Evolutionary conservation across 1,140 invertebrate genomes (phyloP).

Genomic region (Cryptotermes secundus): DNA sequence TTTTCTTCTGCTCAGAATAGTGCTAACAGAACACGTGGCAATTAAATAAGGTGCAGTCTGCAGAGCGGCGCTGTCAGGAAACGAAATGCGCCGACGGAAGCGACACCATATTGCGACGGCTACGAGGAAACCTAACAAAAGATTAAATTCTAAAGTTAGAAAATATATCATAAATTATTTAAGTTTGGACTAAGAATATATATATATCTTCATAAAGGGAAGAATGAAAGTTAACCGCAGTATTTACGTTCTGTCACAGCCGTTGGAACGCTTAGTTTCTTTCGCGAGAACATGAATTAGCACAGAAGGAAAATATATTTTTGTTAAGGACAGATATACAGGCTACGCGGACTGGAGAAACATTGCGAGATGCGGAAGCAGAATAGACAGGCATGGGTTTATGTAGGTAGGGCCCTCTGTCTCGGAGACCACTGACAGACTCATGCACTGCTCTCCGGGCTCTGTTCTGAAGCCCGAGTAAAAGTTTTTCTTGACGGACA

Average conservation of each 20-base stretch:
- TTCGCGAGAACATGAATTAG: not conserved
- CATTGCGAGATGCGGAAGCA: not conserved
- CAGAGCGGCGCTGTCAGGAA: not conserved
- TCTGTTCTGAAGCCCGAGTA: too few relatives aligned
- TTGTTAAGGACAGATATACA: not conserved
- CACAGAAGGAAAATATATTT: not conserved
- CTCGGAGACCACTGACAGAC: too few relatives aligned
- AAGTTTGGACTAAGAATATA: not conserved
- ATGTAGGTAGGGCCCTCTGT: too few relatives aligned
- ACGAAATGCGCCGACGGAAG: not conserved
- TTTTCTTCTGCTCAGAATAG: not conserved
- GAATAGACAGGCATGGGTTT: too few relatives aligned
- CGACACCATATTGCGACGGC: not conserved
- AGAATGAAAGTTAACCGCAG: not conserved
- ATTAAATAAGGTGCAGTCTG: not conserved
- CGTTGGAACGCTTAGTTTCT: not conserved
- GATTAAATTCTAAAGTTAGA: not conserved
- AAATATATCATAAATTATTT: not conserved
- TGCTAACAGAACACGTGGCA: not conserved
- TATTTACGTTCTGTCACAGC: not conserved
- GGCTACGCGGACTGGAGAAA: not conserved
- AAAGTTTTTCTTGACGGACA: too few relatives aligned
- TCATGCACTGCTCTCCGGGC: too few relatives aligned
- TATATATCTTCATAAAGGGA: not conserved
- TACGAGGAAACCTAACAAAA: conserved; percentile 1